Conservation (phyloP, 2,113 vertebrate genomes). For the Zosterops hypoxanthus region DNA sequence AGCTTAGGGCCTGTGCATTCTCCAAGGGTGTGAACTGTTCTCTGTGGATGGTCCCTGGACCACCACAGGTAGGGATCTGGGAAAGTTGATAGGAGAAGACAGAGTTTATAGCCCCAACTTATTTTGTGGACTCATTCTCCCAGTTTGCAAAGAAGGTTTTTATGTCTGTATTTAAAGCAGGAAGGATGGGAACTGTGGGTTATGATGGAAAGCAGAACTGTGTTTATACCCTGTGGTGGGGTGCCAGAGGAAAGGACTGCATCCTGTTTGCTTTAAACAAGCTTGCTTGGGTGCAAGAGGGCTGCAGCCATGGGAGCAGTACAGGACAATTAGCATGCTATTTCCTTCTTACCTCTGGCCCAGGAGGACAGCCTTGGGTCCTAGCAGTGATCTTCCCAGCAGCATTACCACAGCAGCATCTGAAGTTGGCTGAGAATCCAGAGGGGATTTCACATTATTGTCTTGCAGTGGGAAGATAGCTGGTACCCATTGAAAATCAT, state of each 20-base stretch:
- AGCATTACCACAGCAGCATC: rapidly evolving
- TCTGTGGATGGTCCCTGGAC: too few relatives aligned
- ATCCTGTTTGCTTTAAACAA: not conserved
- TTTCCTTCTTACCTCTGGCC: not conserved
- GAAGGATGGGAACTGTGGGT: not conserved
- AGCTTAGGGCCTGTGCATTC: too few relatives aligned
- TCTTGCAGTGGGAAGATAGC: not conserved
- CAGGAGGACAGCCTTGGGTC: not conserved
- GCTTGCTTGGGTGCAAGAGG: not conserved
- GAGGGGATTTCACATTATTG: not conserved
- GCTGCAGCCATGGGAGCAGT: not conserved
- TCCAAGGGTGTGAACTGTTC: too few relatives aligned
- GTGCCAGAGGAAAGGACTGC: not conserved
- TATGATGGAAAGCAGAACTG: not conserved
- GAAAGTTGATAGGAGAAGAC: not conserved
- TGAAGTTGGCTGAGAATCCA: not conserved
- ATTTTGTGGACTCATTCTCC: not conserved
- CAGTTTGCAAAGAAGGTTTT: not conserved
- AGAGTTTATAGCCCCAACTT: not conserved
- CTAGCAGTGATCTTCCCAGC: not conserved
- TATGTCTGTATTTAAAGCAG: not conserved
- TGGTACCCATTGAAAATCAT: not conserved
- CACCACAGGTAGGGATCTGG: not conserved
- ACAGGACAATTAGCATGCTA: not conserved
- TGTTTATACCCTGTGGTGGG: not conserved